A percentile compares a stretch with the other conserved stretches of the same genome.
phyloP scores from a whole-genome alignment of 2,113 vertebrate genomes.

The Hyperopisus bebe region DNA sequence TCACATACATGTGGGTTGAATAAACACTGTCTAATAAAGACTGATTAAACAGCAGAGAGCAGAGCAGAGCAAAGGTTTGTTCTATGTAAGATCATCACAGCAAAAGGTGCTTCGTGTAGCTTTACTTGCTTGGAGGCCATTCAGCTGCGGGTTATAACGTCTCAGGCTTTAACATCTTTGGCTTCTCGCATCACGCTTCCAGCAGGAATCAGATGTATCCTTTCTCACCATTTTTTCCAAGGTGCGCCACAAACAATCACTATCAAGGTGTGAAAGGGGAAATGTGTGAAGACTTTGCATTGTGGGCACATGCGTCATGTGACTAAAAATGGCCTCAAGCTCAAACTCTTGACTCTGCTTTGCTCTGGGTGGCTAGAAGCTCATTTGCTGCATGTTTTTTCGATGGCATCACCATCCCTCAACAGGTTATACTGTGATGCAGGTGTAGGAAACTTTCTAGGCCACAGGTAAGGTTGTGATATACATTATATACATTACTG shows the following conservation, averaged over 20 bases:
- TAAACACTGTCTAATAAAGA: neutral
- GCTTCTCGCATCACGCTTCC: neutral
- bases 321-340: neutral
- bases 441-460: constrained; percentile 56
- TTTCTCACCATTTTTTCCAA: neutral
- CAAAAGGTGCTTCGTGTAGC: neutral
- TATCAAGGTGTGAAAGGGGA: neutral
- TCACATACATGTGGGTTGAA: neutral
- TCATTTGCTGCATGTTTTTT: neutral
- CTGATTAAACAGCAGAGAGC: neutral
- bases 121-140: neutral
- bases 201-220: neutral
- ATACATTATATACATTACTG: neutral
- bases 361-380: neutral
- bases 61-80: neutral
- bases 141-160: neutral
- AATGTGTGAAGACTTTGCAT: neutral
- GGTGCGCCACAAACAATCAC: neutral
- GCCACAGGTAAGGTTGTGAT: constrained; percentile 29
- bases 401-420: neutral
- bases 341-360: neutral
- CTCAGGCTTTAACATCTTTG: neutral
- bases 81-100: neutral
- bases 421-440: constrained; percentile 47
- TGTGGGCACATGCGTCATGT: neutral